Evolutionary conservation across 2,797 vertebrate species (phyloP), one percentile per base, ranked within the genome.

Genomic region (Molossus molossus): DNA sequence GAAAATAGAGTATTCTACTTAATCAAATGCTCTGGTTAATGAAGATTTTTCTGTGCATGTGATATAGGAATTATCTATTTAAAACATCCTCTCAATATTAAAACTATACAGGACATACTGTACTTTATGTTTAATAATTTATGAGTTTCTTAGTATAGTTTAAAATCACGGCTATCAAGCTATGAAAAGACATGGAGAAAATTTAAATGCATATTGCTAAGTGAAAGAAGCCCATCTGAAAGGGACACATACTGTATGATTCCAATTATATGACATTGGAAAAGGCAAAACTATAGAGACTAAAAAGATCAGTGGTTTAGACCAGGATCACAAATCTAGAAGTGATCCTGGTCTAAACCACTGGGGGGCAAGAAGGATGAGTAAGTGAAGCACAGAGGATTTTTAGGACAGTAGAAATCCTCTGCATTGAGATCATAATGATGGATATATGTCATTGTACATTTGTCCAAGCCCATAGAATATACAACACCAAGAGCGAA

Each of bases 1-100:
- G 55, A 70, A 94, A 84, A 73, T 11, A 60, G 45, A 79, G 50
- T 53, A 83, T 90, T 69, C 4, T 90, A 79, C 14, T 94, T 94
- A 86, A 70, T 40, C 13, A 40, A 69, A 20, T 76, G 85, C 50
- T 92, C 48, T 72, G 33, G n/a, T 64, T 89, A 93, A 72, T 5
- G 83, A 40, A 83, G 27, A 53, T 27, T 91, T 84, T 84, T 69
- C 15, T 57, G 40, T 72, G 25, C 17, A 87, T 79, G 45, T 57
- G 27, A 23, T 13, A 37, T 21, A 90, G 3, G n/a, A 91, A 82
- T 77, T 67, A 33, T 33, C 17, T 55, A 89, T 93, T 76, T 60
- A 25, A 82, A 94, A 65, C 40, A 50, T 70, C 2, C 13, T 23
- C 2, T 92, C 21, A 69, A 21, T 50, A 82, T 88, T 85, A 85